Evolutionary conservation across 2,797 vertebrate species (phyloP).

Genomic region (Arctocebus calabarensis): DNA sequence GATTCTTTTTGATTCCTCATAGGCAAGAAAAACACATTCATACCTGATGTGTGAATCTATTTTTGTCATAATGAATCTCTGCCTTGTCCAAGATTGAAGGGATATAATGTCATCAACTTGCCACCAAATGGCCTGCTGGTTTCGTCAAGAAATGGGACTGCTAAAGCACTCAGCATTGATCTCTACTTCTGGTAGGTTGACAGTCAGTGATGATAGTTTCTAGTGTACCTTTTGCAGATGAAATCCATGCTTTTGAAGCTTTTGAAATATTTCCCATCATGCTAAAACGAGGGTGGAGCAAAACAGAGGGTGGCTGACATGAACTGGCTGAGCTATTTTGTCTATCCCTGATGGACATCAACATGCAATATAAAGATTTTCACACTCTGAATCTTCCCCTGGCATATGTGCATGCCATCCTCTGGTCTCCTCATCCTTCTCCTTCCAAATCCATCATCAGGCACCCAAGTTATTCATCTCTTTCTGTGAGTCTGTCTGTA

Average conservation of each 20-base stretch:
- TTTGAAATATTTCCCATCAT: background rate
- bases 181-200: background rate
- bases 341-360: background rate
- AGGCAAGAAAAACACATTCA: background rate
- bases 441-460: background rate
- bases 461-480: background rate
- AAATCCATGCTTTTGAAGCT: background rate
- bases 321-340: background rate
- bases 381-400: background rate
- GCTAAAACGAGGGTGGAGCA: background rate
- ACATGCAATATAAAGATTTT: background rate
- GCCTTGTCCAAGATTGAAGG: background rate
- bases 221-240: background rate
- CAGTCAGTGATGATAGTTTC: background rate
- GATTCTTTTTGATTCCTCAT: background rate
- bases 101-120: background rate
- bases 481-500: background rate
- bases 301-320: background rate
- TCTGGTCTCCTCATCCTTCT: background rate
- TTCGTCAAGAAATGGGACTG: background rate
- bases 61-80: conserved; percentile 27
- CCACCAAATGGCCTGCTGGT: background rate
- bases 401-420: background rate
- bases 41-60: background rate
- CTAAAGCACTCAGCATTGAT: background rate